Evolutionary conservation across 2,888 invertebrate species (phyloP).

Genomic region (Tinea trinotella): DNA sequence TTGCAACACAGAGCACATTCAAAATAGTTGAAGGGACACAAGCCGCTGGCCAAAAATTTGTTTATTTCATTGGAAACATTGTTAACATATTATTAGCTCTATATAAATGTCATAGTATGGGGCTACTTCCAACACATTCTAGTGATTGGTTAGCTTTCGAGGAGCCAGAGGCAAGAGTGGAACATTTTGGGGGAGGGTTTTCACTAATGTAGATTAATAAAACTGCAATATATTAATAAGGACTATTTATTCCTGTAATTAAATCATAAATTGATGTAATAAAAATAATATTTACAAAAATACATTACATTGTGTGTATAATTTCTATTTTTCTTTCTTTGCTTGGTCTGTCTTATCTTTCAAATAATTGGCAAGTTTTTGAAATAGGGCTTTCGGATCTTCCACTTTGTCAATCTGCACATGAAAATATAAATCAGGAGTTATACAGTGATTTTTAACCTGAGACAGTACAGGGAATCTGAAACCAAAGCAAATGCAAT

Average conservation of each 20-base stretch:
- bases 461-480: no score
- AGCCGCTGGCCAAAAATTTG: slow-evolving; percentile 91
- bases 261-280: slow-evolving; percentile 20
- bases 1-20: slow-evolving; percentile 90
- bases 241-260: slow-evolving; percentile 28
- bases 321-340: slow-evolving; percentile 49
- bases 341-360: slow-evolving; percentile 74
- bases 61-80: slow-evolving; percentile 94
- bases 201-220: slow-evolving; percentile 66
- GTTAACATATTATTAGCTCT: slow-evolving; percentile 92
- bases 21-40: slow-evolving; percentile 95
- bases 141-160: slow-evolving; percentile 99
- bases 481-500: no score
- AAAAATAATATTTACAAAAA: slow-evolving; percentile 18
- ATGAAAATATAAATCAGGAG: no score
- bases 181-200: slow-evolving; percentile 89
- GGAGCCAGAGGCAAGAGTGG: slow-evolving; percentile 87
- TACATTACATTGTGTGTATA: slow-evolving; percentile 22
- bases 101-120: slow-evolving; percentile 99
- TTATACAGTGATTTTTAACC: no score
- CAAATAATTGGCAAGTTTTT: slow-evolving; percentile 78
- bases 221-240: slow-evolving; percentile 28
- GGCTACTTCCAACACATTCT: slow-evolving; percentile 94
- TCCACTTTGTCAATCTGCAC: slow-evolving; percentile 88
- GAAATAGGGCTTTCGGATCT: slow-evolving; percentile 81